Evolutionary conservation across 2,113 vertebrate genomes (phyloP).

Genomic region (Raja brachyura): DNA sequence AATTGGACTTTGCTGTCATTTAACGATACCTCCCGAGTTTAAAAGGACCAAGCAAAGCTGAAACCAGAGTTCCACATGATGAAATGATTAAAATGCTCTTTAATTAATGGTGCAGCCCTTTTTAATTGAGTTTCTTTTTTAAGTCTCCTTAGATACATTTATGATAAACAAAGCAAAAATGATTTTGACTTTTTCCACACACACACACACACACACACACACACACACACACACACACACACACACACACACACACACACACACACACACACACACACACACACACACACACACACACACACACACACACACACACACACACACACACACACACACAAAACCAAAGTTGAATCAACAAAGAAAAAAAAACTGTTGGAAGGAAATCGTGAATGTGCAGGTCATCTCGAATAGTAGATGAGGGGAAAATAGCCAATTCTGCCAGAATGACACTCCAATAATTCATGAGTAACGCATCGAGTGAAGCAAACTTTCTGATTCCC

Average conservation of each 20-base stretch:
- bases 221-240: too few species aligned
- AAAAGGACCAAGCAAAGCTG: neutral
- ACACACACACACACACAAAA: too few species aligned
- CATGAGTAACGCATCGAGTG: slow-evolving; percentile 64
- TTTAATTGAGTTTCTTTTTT: neutral
- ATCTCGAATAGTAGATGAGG: slow-evolving; percentile 24
- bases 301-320: too few species aligned
- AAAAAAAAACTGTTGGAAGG: too few species aligned
- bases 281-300: too few species aligned
- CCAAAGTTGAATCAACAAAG: too few species aligned
- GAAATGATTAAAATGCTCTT: neutral
- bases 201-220: too few species aligned
- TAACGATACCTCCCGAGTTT: neutral
- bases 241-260: too few species aligned
- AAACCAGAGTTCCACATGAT: neutral
- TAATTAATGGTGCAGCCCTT: neutral
- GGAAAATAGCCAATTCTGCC: slow-evolving; percentile 39
- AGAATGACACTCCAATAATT: slow-evolving; percentile 57
- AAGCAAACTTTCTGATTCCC: slow-evolving; percentile 68
- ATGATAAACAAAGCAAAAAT: neutral
- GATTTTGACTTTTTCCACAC: neutral
- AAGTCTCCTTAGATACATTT: neutral
- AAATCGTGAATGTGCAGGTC: neutral
- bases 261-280: too few species aligned
- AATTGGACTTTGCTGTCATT: neutral